These are phyloP conservation scores for Coptodon rendalli DNA, from an alignment of 2,113 vertebrate species.

Conservation along the genomic window DNA sequence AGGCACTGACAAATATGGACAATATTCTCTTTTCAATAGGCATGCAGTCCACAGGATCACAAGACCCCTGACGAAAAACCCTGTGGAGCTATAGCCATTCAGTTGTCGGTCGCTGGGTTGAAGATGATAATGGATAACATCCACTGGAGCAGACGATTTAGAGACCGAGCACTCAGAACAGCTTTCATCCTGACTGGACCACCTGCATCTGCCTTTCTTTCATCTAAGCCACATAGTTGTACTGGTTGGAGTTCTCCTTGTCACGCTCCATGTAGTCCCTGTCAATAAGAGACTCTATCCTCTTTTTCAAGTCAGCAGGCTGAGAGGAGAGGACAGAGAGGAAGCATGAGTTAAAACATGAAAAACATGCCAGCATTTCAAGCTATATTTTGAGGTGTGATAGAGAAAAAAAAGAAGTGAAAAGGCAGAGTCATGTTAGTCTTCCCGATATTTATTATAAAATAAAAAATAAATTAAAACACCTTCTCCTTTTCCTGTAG, in stretches of 20 bases:
- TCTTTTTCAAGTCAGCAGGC: conserved; percentile 99
- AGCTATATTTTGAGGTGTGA: not conserved
- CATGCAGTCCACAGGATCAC: conserved; percentile 87
- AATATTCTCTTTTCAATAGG: conserved; percentile 82
- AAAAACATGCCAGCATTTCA: not conserved
- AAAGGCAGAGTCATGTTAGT: not conserved
- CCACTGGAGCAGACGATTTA: conserved; percentile 78
- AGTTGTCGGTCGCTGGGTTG: conserved; percentile 80
- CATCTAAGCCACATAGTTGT: conserved; percentile 97
- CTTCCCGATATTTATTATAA: not conserved
- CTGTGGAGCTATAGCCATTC: conserved; percentile 83
- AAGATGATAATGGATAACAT: conserved; percentile 80
- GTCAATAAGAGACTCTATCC: conserved; percentile 99
- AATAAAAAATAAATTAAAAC: not conserved
- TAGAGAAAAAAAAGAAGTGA: not conserved
- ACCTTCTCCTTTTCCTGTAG: not conserved
- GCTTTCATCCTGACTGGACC: conserved; percentile 72
- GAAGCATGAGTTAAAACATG: not conserved
- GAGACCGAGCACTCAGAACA: conserved; percentile 77
- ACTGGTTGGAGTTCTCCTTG: conserved; percentile 98
- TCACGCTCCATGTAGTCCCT: conserved; percentile 99
- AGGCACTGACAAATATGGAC: conserved; percentile 66
- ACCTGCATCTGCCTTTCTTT: conserved; percentile 50
- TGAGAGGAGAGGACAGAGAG: conserved; percentile 61
- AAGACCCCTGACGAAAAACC: conserved; percentile 76